Evolutionary conservation across 1,140 invertebrate genomes (phyloP), one percentile per base, ranked within the genome.

Genomic region (Meloidogyne floridensis): DNA sequence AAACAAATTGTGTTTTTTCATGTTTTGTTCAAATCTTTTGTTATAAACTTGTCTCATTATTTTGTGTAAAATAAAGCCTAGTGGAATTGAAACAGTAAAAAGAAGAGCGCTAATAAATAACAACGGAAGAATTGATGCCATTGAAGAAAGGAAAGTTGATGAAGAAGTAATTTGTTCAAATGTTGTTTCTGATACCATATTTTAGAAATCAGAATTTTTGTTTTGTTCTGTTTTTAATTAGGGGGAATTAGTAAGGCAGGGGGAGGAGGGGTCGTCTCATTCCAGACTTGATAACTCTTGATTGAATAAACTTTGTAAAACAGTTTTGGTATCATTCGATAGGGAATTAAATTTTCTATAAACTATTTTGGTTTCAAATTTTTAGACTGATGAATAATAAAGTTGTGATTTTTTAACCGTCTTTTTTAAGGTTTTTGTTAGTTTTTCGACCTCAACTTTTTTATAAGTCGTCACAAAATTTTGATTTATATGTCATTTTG

Each of bases 31-130:
- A 18, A 65, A 18, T n/a, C 59, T 65, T 0, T 65, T 65, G 0
- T 0, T 18, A 65, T 65, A 65, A 65, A 65, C 7, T 65, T 65
- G 4, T n/a, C 15, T 3, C 15, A 65, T n/a, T 65, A 65, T 7
- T 65, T 65, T 65, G n/a, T n/a, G 15, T n/a, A 65, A 18, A 65
- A 65, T 2, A 6, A 65, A 5, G 4, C 56, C 56, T 59, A 59
- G 15, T 5, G 11, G 13, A 59, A 59, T 11, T 15, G 15, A 59
- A 15, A 59, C 15, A 59, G 15, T 3, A 59, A 59, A 59, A 15
- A 59, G 56, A 59, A 59, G 56, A 59, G 56, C 56, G 56, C 56
- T 65, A 65, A 65, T 65, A 65, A 65, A 65, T 65, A 65, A 65
- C 59, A 65, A 65, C 59, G 15, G 10, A 65, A 65, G 56, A 59